A percentile compares a stretch with the other conserved stretches of the same genome.
Conservation (phyloP, 1,140 invertebrate species). For the Nasonia longicornis region DNA sequence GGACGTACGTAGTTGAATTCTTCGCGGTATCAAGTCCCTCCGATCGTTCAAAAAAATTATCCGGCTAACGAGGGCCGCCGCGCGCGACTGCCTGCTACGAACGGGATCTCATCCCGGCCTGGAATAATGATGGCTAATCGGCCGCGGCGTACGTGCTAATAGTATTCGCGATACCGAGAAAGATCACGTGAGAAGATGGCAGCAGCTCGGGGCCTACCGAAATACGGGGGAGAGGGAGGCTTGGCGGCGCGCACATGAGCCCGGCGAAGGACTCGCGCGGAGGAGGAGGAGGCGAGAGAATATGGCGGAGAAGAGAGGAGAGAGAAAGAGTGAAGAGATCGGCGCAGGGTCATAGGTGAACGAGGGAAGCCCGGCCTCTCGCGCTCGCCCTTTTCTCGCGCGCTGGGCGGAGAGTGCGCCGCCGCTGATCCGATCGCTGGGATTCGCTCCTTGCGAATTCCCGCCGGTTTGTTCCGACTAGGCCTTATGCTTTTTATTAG, state of each 20-base stretch:
- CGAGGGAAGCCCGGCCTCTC: conserved; percentile 61
- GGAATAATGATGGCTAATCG: conserved; percentile 48
- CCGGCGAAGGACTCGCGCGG: background rate
- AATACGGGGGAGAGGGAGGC: conserved; percentile 47
- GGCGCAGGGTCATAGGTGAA: conserved; percentile 63
- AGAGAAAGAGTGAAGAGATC: conserved; percentile 51
- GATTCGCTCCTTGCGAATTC: conserved; percentile 54
- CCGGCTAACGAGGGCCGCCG: conserved; percentile 41
- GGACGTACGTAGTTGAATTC: conserved; percentile 12
- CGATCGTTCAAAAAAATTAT: conserved; percentile 48
- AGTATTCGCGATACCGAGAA: conserved; percentile 49
- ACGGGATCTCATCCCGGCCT: background rate
- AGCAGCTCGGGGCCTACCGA: conserved; percentile 41
- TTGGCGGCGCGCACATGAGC: background rate
- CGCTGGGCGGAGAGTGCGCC: conserved; percentile 54
- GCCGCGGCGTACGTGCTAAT: conserved; percentile 46
- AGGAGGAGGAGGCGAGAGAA: conserved; percentile 46
- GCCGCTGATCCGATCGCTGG: conserved; percentile 60
- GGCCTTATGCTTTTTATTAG: background rate
- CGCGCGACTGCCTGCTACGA: too few relatives aligned
- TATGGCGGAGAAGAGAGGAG: conserved; percentile 37
- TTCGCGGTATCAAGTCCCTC: conserved; percentile 12
- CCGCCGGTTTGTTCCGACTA: conserved; percentile 16
- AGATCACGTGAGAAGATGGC: conserved; percentile 53
- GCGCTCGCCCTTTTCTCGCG: conserved; percentile 61